A percentile compares a stretch with the other conserved stretches of the same genome.
phyloP scores from a whole-genome alignment of 2,888 invertebrate species.

The Lottia gigantea region DNA sequence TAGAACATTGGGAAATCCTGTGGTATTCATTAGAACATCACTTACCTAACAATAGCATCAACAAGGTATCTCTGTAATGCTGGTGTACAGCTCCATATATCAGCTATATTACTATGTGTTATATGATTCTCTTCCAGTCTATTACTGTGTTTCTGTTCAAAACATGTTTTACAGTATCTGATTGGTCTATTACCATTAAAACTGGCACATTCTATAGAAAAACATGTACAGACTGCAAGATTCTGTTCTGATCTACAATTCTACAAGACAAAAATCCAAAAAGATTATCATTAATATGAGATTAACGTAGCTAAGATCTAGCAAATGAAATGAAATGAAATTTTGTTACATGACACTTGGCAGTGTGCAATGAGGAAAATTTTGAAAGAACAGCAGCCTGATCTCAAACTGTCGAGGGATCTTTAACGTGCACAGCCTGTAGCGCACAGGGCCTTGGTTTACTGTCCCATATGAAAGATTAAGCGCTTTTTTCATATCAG shows the following conservation, averaged over 20 bases:
- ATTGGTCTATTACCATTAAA: constrained; percentile 97
- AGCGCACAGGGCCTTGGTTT: too few species aligned
- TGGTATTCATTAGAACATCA: not conserved
- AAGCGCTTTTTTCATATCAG: too few species aligned
- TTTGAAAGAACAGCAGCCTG: too few species aligned
- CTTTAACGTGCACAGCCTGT: too few species aligned
- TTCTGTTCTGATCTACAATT: constrained; percentile 93
- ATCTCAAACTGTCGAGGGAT: too few species aligned
- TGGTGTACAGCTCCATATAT: constrained; percentile 88
- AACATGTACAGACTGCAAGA: constrained; percentile 93
- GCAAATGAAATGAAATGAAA: too few species aligned
- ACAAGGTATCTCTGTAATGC: constrained; percentile 94
- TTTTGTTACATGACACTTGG: too few species aligned
- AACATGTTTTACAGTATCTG: constrained; percentile 72
- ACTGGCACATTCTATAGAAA: constrained; percentile 95
- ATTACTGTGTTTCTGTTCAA: constrained; percentile 56
- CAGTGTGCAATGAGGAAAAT: too few species aligned
- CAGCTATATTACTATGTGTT: constrained; percentile 86
- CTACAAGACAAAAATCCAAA: constrained; percentile 70
- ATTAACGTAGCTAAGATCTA: too few species aligned
- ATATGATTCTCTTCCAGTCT: constrained; percentile 76
- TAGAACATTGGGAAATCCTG: not conserved
- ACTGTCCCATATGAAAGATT: too few species aligned
- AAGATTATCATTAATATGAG: too few species aligned
- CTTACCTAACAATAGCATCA: constrained; percentile 90